phyloP scores from a whole-genome alignment of 2,113 vertebrate genomes.

The Heliornis fulica region DNA sequence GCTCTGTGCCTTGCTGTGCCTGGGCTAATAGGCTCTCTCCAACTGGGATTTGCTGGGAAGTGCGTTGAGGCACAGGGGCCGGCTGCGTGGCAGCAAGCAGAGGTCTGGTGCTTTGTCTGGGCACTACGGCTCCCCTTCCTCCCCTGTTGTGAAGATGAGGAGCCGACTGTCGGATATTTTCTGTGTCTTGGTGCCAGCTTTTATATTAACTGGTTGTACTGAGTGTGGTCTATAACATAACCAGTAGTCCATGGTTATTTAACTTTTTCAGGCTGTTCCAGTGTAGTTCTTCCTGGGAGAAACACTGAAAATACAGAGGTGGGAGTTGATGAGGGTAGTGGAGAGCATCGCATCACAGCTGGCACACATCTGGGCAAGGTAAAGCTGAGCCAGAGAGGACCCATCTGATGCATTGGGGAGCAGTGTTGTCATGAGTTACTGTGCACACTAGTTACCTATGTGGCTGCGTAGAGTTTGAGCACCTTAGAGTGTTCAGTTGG shows the following conservation, averaged over 20 bases:
- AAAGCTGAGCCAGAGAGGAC: not conserved
- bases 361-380: not conserved
- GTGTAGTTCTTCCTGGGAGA: not conserved
- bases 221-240: not conserved
- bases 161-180: not conserved
- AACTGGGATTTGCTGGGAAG: not conserved
- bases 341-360: not conserved
- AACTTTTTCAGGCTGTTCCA: not conserved
- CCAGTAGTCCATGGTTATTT: not conserved
- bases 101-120: not conserved
- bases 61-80: not conserved
- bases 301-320: not conserved
- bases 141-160: not conserved
- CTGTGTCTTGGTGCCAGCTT: not conserved
- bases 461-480: not conserved
- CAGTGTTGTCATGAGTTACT: accelerated
- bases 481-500: not conserved
- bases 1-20: not conserved
- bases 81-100: not conserved
- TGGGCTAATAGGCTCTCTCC: not conserved
- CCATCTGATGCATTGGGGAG: not conserved
- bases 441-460: accelerated
- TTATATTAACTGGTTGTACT: not conserved
- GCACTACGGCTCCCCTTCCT: not conserved
- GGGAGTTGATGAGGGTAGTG: not conserved